Percentiles rank a stretch among this genome's conserved stretches.
Conservation (phyloP, 2,888 invertebrate species). For the Cosmia pyralina region DNA sequence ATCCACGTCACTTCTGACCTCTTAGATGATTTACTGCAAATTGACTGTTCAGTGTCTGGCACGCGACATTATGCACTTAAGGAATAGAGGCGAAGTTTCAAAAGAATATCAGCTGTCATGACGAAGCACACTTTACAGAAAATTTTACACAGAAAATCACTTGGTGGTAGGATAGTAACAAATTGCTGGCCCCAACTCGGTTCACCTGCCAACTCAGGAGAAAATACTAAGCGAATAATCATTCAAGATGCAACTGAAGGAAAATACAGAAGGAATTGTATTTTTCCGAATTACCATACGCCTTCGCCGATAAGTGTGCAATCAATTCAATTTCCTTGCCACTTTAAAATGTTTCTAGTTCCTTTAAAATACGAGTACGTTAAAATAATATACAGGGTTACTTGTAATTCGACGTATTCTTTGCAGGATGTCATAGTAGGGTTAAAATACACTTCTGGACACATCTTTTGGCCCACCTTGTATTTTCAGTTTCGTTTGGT, state of each 20-base stretch:
- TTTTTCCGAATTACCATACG: slow-evolving; percentile 6
- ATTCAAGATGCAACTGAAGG: not conserved
- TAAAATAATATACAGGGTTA: slow-evolving; percentile 34
- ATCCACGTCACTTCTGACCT: slow-evolving; percentile 65
- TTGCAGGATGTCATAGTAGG: no score
- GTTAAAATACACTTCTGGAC: no score
- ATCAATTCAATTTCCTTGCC: slow-evolving; percentile 12
- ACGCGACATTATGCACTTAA: slow-evolving; percentile 61
- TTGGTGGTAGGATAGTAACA: slow-evolving; percentile 8
- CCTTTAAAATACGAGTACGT: not conserved
- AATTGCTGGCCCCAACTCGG: slow-evolving; percentile 2
- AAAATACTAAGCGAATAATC: slow-evolving; percentile 1
- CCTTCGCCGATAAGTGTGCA: not conserved
- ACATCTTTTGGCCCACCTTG: no score
- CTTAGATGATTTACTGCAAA: slow-evolving; percentile 79
- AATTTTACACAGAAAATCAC: slow-evolving; percentile 8
- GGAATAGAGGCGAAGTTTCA: slow-evolving; percentile 36
- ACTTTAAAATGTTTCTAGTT: slow-evolving; percentile 14
- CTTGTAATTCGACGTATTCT: no score
- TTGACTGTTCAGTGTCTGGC: slow-evolving; percentile 68
- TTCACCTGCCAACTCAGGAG: slow-evolving; percentile 8
- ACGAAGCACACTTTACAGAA: slow-evolving; percentile 16
- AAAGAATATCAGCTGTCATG: slow-evolving; percentile 53
- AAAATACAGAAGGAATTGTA: not conserved
- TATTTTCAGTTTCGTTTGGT: no score